A percentile compares a stretch with the other conserved stretches of the same genome.
Conservation (phyloP, 2,888 invertebrate species). For the Trichogramma evanescens region DNA sequence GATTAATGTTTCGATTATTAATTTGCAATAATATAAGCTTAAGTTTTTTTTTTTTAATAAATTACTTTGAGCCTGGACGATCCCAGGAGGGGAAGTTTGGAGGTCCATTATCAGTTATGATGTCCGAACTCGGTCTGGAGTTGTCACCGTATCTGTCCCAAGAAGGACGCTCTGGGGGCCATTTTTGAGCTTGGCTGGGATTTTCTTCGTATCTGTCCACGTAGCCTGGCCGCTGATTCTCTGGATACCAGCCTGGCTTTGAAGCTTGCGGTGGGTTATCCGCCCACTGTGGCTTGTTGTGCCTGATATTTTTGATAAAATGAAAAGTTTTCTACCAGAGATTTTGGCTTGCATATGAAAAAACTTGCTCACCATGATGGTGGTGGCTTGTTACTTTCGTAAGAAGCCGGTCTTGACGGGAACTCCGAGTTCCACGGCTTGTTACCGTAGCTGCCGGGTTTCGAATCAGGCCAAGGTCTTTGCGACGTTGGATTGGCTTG, state of each 20-base stretch:
- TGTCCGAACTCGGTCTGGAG: slow-evolving; percentile 43
- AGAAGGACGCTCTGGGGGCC: slow-evolving; percentile 46
- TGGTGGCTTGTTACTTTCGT: slow-evolving; percentile 39
- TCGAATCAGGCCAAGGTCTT: slow-evolving; percentile 41
- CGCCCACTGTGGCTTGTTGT: slow-evolving; percentile 37
- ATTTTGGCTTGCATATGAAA: not conserved
- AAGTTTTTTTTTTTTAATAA: not conserved
- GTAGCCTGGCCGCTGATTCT: slow-evolving; percentile 9
- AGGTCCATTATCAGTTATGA: slow-evolving; percentile 54
- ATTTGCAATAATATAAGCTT: not conserved
- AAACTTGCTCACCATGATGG: slow-evolving; percentile 17
- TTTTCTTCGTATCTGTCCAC: slow-evolving; percentile 34
- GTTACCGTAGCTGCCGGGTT: slow-evolving; percentile 31
- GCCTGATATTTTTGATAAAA: slow-evolving; percentile 26
- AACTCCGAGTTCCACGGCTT: slow-evolving; percentile 40
- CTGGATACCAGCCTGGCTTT: slow-evolving; percentile 32
- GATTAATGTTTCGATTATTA: not conserved
- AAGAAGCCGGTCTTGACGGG: slow-evolving; percentile 31
- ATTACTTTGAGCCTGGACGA: slow-evolving; percentile 27
- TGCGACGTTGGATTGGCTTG: slow-evolving; percentile 53
- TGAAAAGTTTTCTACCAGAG: not conserved
- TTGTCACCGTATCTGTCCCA: slow-evolving; percentile 43
- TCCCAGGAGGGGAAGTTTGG: slow-evolving; percentile 51
- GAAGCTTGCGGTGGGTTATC: slow-evolving; percentile 26
- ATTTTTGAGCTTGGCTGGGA: slow-evolving; percentile 39